These are phyloP conservation scores for Protaetia brevitarsis DNA, from an alignment of 1,140 invertebrate species.

Conservation along the genomic window DNA sequence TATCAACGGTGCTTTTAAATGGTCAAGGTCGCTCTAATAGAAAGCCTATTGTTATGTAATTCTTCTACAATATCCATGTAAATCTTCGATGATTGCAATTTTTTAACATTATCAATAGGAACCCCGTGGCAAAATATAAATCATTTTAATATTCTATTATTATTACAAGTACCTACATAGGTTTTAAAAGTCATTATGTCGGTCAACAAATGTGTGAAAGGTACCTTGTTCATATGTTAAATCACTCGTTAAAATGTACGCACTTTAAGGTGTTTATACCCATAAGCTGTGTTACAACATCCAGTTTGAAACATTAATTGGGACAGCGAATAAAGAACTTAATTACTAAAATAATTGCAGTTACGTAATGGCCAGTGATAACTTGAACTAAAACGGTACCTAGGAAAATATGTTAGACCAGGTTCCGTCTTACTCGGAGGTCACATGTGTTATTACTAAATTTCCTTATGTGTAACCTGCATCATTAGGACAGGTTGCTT, in stretches of 20 bases:
- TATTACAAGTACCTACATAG: no score
- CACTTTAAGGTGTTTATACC: not conserved
- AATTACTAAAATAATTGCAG: constrained; percentile 10
- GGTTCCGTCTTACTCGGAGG: not conserved
- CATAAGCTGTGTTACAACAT: not conserved
- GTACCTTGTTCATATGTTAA: not conserved
- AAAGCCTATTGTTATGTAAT: constrained; percentile 11
- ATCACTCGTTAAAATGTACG: not conserved
- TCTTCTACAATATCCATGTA: no score
- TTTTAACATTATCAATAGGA: no score
- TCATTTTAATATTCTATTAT: no score
- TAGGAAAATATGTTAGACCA: not conserved
- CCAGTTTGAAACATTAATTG: constrained; percentile 9
- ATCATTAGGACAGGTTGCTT: no score
- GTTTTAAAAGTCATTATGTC: no score
- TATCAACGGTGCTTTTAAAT: not conserved
- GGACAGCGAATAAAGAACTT: constrained; percentile 9
- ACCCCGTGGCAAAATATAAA: no score
- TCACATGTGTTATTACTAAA: not conserved
- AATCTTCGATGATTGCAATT: no score
- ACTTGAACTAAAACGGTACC: not conserved
- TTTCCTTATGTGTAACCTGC: not conserved
- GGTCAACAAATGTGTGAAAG: no score
- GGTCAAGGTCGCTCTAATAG: not conserved
- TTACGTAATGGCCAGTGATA: not conserved